Conservation (phyloP, 2,888 invertebrate genomes). For the Lithophane leautieri region DNA sequence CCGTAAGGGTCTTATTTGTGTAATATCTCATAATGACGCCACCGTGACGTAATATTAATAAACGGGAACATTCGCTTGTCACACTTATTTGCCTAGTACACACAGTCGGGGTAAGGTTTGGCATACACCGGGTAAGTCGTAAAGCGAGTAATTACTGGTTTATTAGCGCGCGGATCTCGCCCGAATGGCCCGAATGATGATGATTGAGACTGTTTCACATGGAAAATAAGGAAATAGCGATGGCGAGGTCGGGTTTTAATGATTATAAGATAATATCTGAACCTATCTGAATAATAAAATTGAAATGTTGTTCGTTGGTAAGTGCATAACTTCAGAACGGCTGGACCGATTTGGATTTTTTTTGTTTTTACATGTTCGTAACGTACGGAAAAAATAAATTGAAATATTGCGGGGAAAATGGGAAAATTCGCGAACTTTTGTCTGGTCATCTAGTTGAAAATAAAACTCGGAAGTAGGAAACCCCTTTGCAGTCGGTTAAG, state of each 20-base stretch:
- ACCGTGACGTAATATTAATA: conserved; percentile 50
- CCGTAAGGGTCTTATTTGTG: conserved; percentile 32
- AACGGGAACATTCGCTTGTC: conserved; percentile 42
- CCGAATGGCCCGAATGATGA: neutral
- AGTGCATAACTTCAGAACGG: neutral
- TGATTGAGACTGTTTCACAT: conserved; percentile 1
- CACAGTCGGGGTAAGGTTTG: conserved; percentile 47
- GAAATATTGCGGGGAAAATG: neutral
- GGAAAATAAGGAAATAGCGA: neutral
- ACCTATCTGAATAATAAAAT: neutral
- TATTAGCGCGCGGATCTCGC: conserved; percentile 43
- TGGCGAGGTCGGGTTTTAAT: neutral
- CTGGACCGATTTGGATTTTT: neutral
- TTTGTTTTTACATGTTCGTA: neutral
- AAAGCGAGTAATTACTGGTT: conserved; percentile 54
- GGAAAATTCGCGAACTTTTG: neutral
- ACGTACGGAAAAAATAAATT: too few relatives aligned
- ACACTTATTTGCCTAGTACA: conserved; percentile 55
- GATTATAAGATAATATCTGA: neutral
- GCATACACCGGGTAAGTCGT: conserved; percentile 47
- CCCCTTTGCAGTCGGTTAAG: neutral
- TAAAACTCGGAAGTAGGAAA: neutral
- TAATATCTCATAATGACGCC: conserved; percentile 42
- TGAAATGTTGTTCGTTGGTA: neutral
- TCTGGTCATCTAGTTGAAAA: neutral